These are phyloP conservation scores for Dromococcyx pavoninus DNA, from an alignment of 2,797 vertebrate genomes.

Conservation along the genomic window DNA sequence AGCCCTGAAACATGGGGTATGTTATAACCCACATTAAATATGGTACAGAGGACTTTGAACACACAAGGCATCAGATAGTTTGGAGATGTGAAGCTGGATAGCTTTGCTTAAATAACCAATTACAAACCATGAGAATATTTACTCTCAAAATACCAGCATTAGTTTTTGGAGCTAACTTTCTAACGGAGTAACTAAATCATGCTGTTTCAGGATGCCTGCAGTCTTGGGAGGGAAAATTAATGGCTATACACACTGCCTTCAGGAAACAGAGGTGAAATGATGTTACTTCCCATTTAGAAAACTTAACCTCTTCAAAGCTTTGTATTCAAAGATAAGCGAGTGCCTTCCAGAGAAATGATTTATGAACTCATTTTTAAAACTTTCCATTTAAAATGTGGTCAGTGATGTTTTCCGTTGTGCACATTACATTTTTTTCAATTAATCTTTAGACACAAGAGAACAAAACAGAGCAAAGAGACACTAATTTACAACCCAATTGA, in stretches of 20 bases:
- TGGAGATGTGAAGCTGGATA: neutral
- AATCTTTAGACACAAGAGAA: neutral
- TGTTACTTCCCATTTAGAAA: neutral
- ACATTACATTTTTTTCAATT: neutral
- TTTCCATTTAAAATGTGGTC: neutral
- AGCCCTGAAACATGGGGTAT: neutral
- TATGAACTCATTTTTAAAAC: neutral
- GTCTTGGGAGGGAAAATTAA: neutral
- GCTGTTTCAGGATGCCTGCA: neutral
- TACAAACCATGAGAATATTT: neutral
- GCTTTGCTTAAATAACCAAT: neutral
- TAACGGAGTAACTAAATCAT: neutral
- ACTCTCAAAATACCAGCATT: neutral
- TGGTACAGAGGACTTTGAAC: fast-evolving
- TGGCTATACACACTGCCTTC: neutral
- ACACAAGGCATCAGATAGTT: neutral
- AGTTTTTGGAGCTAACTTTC: too few species aligned
- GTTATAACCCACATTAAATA: neutral
- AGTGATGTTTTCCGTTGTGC: neutral
- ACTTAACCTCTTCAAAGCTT: neutral
- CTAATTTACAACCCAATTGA: neutral
- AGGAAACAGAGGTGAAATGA: neutral
- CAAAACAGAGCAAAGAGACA: neutral
- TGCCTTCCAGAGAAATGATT: neutral
- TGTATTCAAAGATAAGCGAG: neutral